These are phyloP conservation scores for Brachyhypopomus gauderio DNA, from an alignment of 2,113 vertebrate species.

Conservation along the genomic window DNA sequence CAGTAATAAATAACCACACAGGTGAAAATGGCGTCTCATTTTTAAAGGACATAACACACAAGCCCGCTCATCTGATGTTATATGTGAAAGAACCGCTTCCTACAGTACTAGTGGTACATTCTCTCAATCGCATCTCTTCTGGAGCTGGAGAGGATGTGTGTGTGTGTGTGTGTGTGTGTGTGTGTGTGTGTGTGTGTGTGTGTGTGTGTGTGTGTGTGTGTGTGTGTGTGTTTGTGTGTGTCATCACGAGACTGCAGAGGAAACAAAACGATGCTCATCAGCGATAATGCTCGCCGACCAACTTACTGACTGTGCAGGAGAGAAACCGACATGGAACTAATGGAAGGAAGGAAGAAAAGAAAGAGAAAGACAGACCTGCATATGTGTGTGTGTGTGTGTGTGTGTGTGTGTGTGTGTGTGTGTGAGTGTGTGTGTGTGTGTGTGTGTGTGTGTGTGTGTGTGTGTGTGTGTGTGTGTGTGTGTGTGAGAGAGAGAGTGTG, in stretches of 20 bases:
- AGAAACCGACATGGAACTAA: background rate
- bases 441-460: no score
- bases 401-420: no score
- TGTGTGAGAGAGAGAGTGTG: no score
- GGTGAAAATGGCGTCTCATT: background rate
- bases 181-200: no score
- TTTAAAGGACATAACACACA: no score
- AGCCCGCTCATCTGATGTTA: background rate
- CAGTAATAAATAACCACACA: background rate
- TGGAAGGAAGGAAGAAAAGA: background rate
- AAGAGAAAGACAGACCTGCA: background rate
- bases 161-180: no score
- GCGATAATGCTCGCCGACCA: slow-evolving; percentile 18
- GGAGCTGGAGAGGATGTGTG: background rate
- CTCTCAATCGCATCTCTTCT: background rate
- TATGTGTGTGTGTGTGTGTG: background rate
- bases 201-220: no score
- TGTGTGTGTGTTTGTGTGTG: no score
- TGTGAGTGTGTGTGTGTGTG: background rate
- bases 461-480: background rate
- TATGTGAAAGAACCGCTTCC: background rate
- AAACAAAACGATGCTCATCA: slow-evolving; percentile 36
- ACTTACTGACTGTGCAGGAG: slow-evolving; percentile 27
- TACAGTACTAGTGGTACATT: background rate
- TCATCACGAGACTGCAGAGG: slow-evolving; percentile 13